phyloP scores from a whole-genome alignment of 1,140 invertebrate genomes.

The Bombus superbus region DNA sequence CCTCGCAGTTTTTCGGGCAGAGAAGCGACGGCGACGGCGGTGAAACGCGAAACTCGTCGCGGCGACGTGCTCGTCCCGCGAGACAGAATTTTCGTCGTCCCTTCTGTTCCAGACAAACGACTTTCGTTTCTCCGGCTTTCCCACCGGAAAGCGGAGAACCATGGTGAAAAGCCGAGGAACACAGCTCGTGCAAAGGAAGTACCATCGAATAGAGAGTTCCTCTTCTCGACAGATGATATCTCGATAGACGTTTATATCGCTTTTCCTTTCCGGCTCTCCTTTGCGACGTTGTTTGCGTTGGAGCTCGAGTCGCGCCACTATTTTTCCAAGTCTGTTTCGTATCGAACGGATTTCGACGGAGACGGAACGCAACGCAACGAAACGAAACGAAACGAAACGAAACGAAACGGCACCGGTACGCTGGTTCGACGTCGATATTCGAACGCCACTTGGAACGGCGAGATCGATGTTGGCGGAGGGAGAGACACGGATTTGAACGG shows the following conservation, averaged over 20 bases:
- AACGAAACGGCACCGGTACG: not conserved
- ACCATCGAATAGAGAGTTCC: not conserved
- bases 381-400: not conserved
- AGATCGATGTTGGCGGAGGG: not conserved
- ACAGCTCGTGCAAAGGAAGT: not conserved
- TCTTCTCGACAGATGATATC: not conserved
- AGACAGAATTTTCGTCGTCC: conserved; percentile 15
- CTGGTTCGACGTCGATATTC: too few relatives aligned
- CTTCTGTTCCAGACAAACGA: conserved; percentile 27
- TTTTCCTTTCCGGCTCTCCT: not conserved
- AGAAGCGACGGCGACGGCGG: not conserved
- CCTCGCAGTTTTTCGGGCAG: not conserved
- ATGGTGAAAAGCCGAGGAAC: conserved; percentile 2
- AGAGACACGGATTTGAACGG: not conserved
- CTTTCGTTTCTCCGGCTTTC: not conserved
- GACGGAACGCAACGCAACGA: not conserved
- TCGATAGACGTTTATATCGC: not conserved
- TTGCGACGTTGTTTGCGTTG: not conserved
- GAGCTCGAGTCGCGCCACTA: not conserved
- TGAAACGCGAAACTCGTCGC: conserved; percentile 31
- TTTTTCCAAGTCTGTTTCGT: not conserved
- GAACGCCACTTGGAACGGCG: not conserved
- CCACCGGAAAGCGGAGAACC: not conserved
- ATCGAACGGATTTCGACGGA: not conserved
- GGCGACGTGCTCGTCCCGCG: not conserved